Evolutionary conservation across 2,113 vertebrate genomes (phyloP).

Genomic region (Rhodinocichla rosea): DNA sequence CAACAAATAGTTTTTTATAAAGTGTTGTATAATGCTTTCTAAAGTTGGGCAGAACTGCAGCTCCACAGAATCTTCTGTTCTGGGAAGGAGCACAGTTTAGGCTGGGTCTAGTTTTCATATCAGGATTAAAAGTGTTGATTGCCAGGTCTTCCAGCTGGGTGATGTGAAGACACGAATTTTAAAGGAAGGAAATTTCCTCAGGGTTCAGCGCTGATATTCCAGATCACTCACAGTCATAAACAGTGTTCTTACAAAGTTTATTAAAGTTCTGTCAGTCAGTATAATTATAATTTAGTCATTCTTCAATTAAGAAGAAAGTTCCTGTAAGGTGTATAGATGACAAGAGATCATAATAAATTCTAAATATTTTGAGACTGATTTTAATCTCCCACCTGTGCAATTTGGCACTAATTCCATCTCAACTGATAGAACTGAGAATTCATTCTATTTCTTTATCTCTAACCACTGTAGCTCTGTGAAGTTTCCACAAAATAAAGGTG

Average conservation of each 20-base stretch:
- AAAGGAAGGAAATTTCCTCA: neutral
- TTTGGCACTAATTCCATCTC: slow-evolving; percentile 20
- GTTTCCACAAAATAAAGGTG: neutral
- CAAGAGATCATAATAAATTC: slow-evolving; percentile 24
- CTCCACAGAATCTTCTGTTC: neutral
- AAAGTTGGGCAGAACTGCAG: neutral
- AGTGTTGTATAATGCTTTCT: neutral
- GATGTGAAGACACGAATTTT: neutral
- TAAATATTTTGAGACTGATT: slow-evolving; percentile 40
- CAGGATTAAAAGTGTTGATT: neutral
- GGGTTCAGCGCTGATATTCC: neutral
- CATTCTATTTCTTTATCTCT: neutral
- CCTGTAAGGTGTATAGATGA: slow-evolving; percentile 3
- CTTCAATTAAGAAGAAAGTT: slow-evolving; percentile 28
- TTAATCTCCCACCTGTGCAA: slow-evolving; percentile 48
- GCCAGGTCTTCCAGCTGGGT: neutral
- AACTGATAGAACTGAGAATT: neutral
- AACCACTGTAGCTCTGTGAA: neutral
- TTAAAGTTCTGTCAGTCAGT: slow-evolving; percentile 28
- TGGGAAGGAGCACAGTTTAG: neutral
- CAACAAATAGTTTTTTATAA: neutral
- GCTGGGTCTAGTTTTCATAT: neutral
- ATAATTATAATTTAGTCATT: slow-evolving; percentile 10
- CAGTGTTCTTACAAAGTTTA: neutral
- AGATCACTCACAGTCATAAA: neutral